phyloP scores from a whole-genome alignment of 2,888 invertebrate species.

The Chrysopilus asiliformis region DNA sequence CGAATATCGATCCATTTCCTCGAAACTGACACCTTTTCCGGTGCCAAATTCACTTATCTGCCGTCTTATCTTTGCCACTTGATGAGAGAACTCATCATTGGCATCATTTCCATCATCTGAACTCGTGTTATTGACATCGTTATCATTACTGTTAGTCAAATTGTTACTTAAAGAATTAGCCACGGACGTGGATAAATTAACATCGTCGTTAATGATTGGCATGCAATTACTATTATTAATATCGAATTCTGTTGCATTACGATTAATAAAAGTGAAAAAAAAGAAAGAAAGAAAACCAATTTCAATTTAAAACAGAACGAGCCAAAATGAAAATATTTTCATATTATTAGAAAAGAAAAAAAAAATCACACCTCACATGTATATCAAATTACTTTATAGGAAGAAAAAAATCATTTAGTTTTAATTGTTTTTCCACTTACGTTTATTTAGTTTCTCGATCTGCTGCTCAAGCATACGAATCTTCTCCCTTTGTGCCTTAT shows the following conservation, averaged over 20 bases:
- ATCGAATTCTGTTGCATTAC: too few relatives aligned
- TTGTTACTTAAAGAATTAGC: slow-evolving; percentile 10
- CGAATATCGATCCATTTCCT: not conserved
- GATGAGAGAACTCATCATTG: slow-evolving; percentile 13
- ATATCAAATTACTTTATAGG: too few relatives aligned
- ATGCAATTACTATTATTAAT: too few relatives aligned
- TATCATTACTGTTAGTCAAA: slow-evolving; percentile 9
- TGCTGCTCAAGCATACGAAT: slow-evolving; percentile 64
- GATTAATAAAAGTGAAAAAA: too few relatives aligned
- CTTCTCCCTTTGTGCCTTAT: slow-evolving; percentile 64
- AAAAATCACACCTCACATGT: not conserved
- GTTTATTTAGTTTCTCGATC: slow-evolving; percentile 57
- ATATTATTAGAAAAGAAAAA: not conserved
- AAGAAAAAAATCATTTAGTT: too few relatives aligned
- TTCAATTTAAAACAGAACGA: too few relatives aligned
- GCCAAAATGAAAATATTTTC: not conserved
- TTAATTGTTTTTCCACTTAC: too few relatives aligned
- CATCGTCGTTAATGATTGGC: too few relatives aligned
- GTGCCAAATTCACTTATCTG: slow-evolving; percentile 11
- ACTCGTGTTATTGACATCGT: too few relatives aligned
- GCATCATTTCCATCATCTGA: too few relatives aligned
- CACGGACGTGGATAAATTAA: too few relatives aligned
- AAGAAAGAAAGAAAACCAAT: too few relatives aligned
- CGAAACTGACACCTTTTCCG: not conserved
- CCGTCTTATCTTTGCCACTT: slow-evolving; percentile 9